phyloP scores from a whole-genome alignment of 2,113 vertebrate genomes.

The Neotoma lepida region DNA sequence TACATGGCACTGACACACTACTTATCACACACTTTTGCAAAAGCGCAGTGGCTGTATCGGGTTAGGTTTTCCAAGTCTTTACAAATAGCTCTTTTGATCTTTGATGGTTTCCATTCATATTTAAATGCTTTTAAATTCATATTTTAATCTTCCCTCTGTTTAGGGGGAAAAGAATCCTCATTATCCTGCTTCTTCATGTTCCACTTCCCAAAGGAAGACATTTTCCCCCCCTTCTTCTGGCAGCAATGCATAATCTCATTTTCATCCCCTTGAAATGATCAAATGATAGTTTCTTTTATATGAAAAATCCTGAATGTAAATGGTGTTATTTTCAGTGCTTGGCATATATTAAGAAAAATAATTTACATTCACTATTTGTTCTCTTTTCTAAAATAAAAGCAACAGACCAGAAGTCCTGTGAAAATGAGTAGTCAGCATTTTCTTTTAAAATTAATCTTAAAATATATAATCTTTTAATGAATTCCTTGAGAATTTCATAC shows the following conservation, averaged over 20 bases:
- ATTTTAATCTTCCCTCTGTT: conserved; percentile 54
- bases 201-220: neutral
- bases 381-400: conserved; percentile 58
- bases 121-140: conserved; percentile 47
- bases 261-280: neutral
- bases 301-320: conserved; percentile 16
- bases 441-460: neutral
- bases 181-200: conserved; percentile 34
- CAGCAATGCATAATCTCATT: neutral
- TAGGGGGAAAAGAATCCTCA: neutral
- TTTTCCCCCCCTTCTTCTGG: neutral
- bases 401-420: neutral
- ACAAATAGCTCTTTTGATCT: conserved; percentile 54
- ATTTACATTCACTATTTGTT: conserved; percentile 35
- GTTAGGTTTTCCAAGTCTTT: conserved; percentile 42
- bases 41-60: neutral
- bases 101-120: conserved; percentile 67
- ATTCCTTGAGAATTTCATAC: neutral
- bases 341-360: conserved; percentile 54
- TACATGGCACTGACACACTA: neutral
- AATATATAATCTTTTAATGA: neutral
- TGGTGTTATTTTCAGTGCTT: conserved; percentile 48
- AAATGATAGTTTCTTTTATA: conserved; percentile 59
- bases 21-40: conserved; percentile 35
- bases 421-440: neutral